Conservation (phyloP, 2,888 invertebrate species). For the Dusona sp. region DNA sequence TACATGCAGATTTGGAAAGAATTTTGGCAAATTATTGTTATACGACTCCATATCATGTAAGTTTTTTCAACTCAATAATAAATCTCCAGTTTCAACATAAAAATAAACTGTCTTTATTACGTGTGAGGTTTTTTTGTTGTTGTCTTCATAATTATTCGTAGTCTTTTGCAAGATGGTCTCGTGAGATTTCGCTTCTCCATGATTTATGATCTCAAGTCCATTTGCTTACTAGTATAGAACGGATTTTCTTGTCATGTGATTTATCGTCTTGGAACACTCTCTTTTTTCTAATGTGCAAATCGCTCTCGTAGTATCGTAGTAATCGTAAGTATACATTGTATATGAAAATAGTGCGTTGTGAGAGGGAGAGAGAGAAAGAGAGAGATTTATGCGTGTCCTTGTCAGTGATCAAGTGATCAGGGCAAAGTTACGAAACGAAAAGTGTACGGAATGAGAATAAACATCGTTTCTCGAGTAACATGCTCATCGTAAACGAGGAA, state of each 20-base stretch:
- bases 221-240: slow-evolving; percentile 6
- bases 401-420: slow-evolving; percentile 15
- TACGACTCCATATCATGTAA: too few species aligned
- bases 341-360: slow-evolving; percentile 17
- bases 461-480: slow-evolving; percentile 27
- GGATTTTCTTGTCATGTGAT: slow-evolving; percentile 16
- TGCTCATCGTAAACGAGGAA: background rate
- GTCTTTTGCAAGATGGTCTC: background rate
- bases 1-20: background rate
- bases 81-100: background rate
- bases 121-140: background rate
- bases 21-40: too few species aligned
- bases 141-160: background rate
- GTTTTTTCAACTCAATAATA: background rate
- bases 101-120: background rate
- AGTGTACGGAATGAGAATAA: slow-evolving; percentile 4
- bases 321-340: slow-evolving; percentile 6
- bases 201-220: slow-evolving; percentile 12
- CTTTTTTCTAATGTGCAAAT: slow-evolving; percentile 35
- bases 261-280: slow-evolving; percentile 8
- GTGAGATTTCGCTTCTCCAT: slow-evolving; percentile 1
- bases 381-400: slow-evolving; percentile 40
- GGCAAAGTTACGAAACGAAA: slow-evolving; percentile 18
- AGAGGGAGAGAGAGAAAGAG: background rate
- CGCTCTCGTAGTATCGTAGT: slow-evolving; percentile 1